Conservation (phyloP, 2,113 vertebrate genomes). For the Pterocles orientalis region DNA sequence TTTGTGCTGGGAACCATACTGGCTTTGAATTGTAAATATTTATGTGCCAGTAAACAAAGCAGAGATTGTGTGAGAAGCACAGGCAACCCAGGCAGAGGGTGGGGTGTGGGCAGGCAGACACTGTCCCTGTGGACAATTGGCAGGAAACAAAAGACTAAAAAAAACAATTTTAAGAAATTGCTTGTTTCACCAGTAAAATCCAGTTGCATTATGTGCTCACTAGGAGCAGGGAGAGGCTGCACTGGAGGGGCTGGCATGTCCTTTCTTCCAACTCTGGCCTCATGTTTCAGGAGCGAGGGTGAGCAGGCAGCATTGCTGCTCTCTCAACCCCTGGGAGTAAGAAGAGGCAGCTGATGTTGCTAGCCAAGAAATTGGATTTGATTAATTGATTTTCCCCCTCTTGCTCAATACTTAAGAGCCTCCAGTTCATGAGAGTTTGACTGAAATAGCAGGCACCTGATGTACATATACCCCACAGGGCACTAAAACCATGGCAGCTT, state of each 20-base stretch:
- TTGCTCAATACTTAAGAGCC: neutral
- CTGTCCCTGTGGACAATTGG: conserved; percentile 35
- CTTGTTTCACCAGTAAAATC: conserved; percentile 6
- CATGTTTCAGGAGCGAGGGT: neutral
- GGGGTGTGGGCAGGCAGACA: neutral
- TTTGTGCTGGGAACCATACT: conserved; percentile 68
- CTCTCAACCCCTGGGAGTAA: neutral
- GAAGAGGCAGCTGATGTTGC: conserved; percentile 36
- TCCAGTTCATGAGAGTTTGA: neutral
- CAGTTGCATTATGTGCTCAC: conserved; percentile 21
- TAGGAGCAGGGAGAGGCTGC: neutral
- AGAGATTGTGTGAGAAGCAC: conserved; percentile 69
- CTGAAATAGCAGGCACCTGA: neutral
- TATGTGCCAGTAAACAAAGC: conserved; percentile 78
- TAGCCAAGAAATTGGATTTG: conserved; percentile 42
- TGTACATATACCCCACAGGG: neutral
- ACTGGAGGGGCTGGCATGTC: neutral
- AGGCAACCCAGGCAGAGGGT: neutral
- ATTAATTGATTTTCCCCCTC: neutral
- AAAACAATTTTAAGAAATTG: neutral
- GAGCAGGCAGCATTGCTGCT: conserved; percentile 42
- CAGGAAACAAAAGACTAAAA: conserved; percentile 58
- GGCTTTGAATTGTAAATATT: conserved; percentile 77
- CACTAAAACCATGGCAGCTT: neutral
- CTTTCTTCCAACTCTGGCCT: neutral